Percentiles rank a stretch among this genome's conserved stretches.
Evolutionary conservation across 2,888 invertebrate genomes (phyloP).

Genomic region (Philereme transversata): DNA sequence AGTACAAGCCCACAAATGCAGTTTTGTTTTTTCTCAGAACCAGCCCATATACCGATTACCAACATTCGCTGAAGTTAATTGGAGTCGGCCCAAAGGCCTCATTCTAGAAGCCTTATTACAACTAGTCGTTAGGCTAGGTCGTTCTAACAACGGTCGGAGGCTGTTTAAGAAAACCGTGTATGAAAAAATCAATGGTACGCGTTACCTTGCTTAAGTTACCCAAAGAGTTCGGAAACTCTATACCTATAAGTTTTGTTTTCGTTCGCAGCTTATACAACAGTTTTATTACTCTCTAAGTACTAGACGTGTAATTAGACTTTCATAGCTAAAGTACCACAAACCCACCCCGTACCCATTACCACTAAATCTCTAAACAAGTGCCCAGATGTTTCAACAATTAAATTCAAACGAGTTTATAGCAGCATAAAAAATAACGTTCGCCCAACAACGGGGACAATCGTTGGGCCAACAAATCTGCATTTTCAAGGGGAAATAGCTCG

Average conservation of each 20-base stretch:
- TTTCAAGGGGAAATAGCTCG: conserved; percentile 57
- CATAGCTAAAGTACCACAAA: not conserved
- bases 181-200: no score
- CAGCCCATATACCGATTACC: not conserved
- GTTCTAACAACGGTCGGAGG: no score
- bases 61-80: conserved; percentile 10
- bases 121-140: not conserved
- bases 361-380: conserved; percentile 16
- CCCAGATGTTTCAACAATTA: conserved; percentile 33
- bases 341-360: conserved; percentile 1
- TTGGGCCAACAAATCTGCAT: conserved; percentile 40
- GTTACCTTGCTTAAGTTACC: no score
- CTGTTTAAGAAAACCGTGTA: no score
- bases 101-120: conserved; percentile 15
- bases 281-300: not conserved
- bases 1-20: no score
- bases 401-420: conserved; percentile 32
- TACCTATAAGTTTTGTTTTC: no score
- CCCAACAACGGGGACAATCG: conserved; percentile 31
- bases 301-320: not conserved
- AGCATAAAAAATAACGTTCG: conserved; percentile 32
- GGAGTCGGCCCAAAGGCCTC: conserved; percentile 21
- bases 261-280: not conserved
- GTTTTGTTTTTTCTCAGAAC: no score
- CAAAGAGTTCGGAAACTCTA: no score